Base-by-base conservation (phyloP, 2,888 invertebrate species). In the Lobophora halterata region DNA sequence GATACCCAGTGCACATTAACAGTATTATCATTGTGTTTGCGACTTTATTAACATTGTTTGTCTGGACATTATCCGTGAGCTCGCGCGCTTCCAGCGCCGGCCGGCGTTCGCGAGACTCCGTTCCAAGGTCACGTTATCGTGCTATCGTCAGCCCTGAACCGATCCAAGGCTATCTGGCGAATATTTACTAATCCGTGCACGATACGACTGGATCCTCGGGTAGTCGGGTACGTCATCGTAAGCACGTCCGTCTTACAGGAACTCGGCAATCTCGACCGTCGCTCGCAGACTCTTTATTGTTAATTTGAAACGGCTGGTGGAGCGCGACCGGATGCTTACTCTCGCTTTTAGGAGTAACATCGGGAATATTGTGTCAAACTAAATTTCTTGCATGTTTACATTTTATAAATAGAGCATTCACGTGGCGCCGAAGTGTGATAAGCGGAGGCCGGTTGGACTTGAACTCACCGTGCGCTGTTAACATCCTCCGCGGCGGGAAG, bases 391-490 rank as follows among this genome's bases (percentile, higher is more conserved):
- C 65, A 58, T 87, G 87, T 87, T 86, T 87, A 86, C 85, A 79
- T 83, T 79, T 81, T 79, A 82, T 80, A 79, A 80, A 81, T 82
- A 81, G 81, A 80, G 80, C 72, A 71, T 81, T 87, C 87, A 86
- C 86, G 85, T 87, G 86, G 85, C 76, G 75, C 74, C 68, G 62
- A 52, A 59, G 54, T 57, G 61, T 71, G 79, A 79, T 78, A 79
- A 79, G 76, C 60, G 72, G 61, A 65, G 68, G 65, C 58, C 64
- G 65, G 64, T 66, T 65, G 55, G 58, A 53, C 61, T 61, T 56
- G 60, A 63, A 86, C 87, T 87, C 78, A 87, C 87, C 87, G 85
- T 85, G 79, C 71, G 83, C 87, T 87, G 86, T 82, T 83, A 86
- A 86, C 87, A 87, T 87, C 85, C 86, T 87, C 87, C 74, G 83